phyloP scores from a whole-genome alignment of 2,113 vertebrate species.

The Xenopus laevis region DNA sequence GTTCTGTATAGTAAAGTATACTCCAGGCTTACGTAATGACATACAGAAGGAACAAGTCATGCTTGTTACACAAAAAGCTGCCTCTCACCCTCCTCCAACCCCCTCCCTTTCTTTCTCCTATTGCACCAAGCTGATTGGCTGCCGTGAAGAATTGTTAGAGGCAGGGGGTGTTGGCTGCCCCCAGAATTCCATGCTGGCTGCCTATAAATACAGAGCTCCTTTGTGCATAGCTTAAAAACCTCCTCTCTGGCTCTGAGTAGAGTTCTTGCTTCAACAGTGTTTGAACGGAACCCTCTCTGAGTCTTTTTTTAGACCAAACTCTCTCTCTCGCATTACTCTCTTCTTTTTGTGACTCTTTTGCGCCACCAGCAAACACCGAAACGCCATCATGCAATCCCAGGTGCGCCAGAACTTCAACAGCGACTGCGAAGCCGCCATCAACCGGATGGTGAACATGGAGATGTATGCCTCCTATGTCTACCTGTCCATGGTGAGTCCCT shows the following conservation, averaged over 20 bases:
- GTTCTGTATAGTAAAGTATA: too few species aligned
- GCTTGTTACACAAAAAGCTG: background rate
- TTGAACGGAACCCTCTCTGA: slow-evolving; percentile 72
- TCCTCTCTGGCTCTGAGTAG: slow-evolving; percentile 5
- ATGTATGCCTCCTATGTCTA: slow-evolving; percentile 75
- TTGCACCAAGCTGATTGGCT: background rate
- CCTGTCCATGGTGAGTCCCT: slow-evolving; percentile 72
- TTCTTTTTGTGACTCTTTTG: background rate
- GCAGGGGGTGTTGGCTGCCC: background rate
- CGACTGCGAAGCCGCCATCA: slow-evolving; percentile 71
- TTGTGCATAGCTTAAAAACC: background rate
- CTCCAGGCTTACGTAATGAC: too few species aligned
- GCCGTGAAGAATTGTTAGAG: background rate
- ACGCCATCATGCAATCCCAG: slow-evolving; percentile 53
- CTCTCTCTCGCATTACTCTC: too few species aligned
- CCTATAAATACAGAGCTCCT: slow-evolving; percentile 21
- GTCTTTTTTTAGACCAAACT: background rate
- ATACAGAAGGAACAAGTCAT: background rate
- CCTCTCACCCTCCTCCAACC: too few species aligned
- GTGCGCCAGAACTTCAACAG: slow-evolving; percentile 80
- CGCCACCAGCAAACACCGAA: background rate
- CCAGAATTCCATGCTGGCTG: background rate
- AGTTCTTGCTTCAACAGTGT: slow-evolving; percentile 79
- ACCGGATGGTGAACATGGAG: slow-evolving; percentile 79
- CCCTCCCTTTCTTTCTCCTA: too few species aligned